Percentiles rank a stretch among this genome's conserved stretches.
phyloP scores from a whole-genome alignment of 2,888 invertebrate genomes.

The Tubulanus polymorphus region DNA sequence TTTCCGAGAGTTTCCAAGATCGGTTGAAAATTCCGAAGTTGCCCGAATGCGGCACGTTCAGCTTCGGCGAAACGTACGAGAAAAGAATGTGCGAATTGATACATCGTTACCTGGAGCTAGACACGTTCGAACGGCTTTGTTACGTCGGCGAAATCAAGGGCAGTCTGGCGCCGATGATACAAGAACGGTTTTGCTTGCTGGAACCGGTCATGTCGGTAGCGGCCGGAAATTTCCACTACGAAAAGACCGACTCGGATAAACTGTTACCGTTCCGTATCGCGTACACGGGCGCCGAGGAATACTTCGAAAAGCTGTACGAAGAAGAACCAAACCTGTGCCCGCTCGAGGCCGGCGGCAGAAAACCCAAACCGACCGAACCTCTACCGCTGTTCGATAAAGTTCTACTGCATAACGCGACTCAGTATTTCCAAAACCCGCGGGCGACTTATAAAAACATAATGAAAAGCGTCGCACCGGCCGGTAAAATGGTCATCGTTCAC shows the following conservation, averaged over 20 bases:
- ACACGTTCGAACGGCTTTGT: slow-evolving; percentile 40
- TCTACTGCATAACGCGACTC: slow-evolving; percentile 39
- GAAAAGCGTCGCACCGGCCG: slow-evolving; percentile 29
- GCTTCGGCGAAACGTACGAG: slow-evolving; percentile 41
- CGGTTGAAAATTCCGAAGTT: slow-evolving; percentile 30
- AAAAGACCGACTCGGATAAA: slow-evolving; percentile 33
- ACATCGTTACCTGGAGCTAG: slow-evolving; percentile 42
- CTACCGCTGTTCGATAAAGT: slow-evolving; percentile 35
- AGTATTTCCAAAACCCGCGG: slow-evolving; percentile 37
- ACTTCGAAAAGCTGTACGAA: slow-evolving; percentile 24
- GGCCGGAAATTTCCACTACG: slow-evolving; percentile 45
- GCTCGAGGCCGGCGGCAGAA: slow-evolving; percentile 19
- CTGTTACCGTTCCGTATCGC: slow-evolving; percentile 36
- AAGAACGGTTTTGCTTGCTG: slow-evolving; percentile 39
- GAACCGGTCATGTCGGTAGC: slow-evolving; percentile 37
- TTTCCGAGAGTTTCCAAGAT: slow-evolving; percentile 41
- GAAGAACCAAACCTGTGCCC: slow-evolving; percentile 2
- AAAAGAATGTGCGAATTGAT: slow-evolving; percentile 34
- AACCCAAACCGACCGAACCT: slow-evolving; percentile 14
- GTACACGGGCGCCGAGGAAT: slow-evolving; percentile 44
- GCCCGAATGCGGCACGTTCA: slow-evolving; percentile 26
- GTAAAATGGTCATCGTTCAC: slow-evolving; percentile 42
- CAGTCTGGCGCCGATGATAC: slow-evolving; percentile 32
- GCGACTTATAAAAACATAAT: slow-evolving; percentile 36
- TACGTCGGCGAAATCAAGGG: slow-evolving; percentile 46